Conservation (phyloP, 2,888 invertebrate species). For the Petrolisthes cinctipes region DNA sequence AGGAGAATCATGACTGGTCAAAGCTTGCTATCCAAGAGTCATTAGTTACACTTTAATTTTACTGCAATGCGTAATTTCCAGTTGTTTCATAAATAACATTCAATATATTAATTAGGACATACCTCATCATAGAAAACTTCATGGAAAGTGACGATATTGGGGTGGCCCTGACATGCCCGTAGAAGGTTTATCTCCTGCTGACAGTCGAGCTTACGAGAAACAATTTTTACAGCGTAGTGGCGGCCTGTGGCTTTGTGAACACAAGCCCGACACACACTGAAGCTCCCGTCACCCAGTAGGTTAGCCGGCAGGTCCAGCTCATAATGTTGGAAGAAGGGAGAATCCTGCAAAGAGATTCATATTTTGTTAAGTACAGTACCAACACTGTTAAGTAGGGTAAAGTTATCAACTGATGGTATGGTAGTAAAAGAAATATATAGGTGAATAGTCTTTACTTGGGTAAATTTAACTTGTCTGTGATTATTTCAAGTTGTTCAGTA, state of each 20-base stretch:
- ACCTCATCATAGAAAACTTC: slow-evolving; percentile 88
- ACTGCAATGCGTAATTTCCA: too few species aligned
- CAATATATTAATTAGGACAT: slow-evolving; percentile 51
- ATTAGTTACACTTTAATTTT: too few species aligned
- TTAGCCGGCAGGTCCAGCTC: slow-evolving; percentile 79
- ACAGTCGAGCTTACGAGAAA: slow-evolving; percentile 78
- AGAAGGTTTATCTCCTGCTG: slow-evolving; percentile 83
- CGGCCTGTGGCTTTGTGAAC: slow-evolving; percentile 80
- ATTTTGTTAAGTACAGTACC: background rate
- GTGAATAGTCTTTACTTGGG: too few species aligned
- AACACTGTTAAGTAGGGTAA: background rate
- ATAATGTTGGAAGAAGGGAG: slow-evolving; percentile 88
- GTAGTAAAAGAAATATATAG: background rate
- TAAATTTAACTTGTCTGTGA: too few species aligned
- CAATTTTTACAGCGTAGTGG: slow-evolving; percentile 90
- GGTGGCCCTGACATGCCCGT: slow-evolving; percentile 87
- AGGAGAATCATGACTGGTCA: too few species aligned
- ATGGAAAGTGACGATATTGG: slow-evolving; percentile 85
- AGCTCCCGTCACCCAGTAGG: slow-evolving; percentile 88
- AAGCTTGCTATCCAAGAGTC: too few species aligned
- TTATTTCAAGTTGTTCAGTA: too few species aligned
- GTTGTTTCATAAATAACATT: too few species aligned
- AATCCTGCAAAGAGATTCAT: slow-evolving; percentile 75
- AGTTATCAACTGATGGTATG: too few species aligned
- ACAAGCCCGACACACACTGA: slow-evolving; percentile 87